A percentile compares a stretch with the other conserved stretches of the same genome.
These are phyloP conservation scores for Mechanitis messenoides DNA, from an alignment of 2,888 invertebrate species.

Conservation along the genomic window DNA sequence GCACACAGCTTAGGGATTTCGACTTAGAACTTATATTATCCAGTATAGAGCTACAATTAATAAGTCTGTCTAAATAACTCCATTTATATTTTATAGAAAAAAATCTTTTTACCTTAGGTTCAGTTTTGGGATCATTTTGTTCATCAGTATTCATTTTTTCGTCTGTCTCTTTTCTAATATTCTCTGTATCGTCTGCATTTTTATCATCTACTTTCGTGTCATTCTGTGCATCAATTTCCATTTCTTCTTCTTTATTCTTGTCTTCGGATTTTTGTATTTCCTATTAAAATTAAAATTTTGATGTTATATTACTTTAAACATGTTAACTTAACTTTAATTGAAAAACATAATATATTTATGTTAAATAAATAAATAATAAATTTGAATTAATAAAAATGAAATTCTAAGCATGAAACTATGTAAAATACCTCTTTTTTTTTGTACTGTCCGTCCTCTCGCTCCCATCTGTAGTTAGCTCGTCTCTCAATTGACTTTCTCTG, in stretches of 20 bases:
- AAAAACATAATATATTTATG: too few species aligned
- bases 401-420: not conserved
- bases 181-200: conserved; percentile 31
- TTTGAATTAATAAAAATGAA: not conserved
- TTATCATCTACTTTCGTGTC: conserved; percentile 15
- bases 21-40: too few species aligned
- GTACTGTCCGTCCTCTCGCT: conserved; percentile 57
- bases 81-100: too few species aligned
- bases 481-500: conserved; percentile 43
- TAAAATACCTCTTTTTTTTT: conserved; percentile 57
- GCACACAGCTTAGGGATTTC: too few species aligned
- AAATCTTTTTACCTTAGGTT: conserved; percentile 29
- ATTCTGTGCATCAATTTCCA: conserved; percentile 28
- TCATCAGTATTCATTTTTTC: conserved; percentile 24
- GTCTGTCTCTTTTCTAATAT: conserved; percentile 28
- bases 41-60: too few species aligned
- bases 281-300: not conserved
- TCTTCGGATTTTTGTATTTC: conserved; percentile 33
- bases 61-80: too few species aligned
- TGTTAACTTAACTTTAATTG: too few species aligned
- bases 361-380: not conserved
- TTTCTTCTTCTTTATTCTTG: conserved; percentile 31
- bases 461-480: conserved; percentile 46
- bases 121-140: conserved; percentile 21
- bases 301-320: not conserved